Evolutionary conservation across 2,113 vertebrate species (phyloP), one percentile per base, ranked within the genome.

Genomic region (Grallaria varia): DNA sequence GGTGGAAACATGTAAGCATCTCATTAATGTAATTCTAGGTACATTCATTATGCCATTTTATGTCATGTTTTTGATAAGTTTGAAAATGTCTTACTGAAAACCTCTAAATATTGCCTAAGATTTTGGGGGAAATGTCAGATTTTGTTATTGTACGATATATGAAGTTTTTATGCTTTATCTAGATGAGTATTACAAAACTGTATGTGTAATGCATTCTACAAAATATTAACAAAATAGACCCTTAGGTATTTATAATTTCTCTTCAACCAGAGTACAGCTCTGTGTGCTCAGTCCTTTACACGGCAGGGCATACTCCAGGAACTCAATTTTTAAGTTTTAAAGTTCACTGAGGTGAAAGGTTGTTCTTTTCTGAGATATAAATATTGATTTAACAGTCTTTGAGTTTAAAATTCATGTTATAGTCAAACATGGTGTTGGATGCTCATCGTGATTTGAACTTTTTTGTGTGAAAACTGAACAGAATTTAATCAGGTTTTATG

Each of bases 1-100:
- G 97, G 97, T 98, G 97, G 98, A 98, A 98, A 98, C 98, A 98
- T 98, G 98, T 98, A 98, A 98, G 98, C 98, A 98, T 98, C 96
- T 98, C 97, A 98, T 98, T 98, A 97, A 98, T 97, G 98, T 98
- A 97, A 98, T 98, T 93, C 67, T 97, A 98, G 96, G 97, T 98
- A 97, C 97, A 97, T 97, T 98, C 95, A 96, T 98, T 96, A 97
- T 98, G 97, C 97, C 97, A 97, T 98, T 98, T 98, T 97, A 72
- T 96, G 88, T 97, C 35, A 53, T 95, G 84, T 96, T 72, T 90
- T 93, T 95, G 8, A 94, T 97, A 96, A 96, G 58, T 39, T 94
- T 89, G 62, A 78, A 87, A 60, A 27, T 95, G 68, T 96, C 31
- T 78, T 94, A 15, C 42, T 94, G 86, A 64, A 93, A 92, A 44